Evolutionary conservation across 2,797 vertebrate species (phyloP), one percentile per base, ranked within the genome.

Genomic region (Parambassis ranga): DNA sequence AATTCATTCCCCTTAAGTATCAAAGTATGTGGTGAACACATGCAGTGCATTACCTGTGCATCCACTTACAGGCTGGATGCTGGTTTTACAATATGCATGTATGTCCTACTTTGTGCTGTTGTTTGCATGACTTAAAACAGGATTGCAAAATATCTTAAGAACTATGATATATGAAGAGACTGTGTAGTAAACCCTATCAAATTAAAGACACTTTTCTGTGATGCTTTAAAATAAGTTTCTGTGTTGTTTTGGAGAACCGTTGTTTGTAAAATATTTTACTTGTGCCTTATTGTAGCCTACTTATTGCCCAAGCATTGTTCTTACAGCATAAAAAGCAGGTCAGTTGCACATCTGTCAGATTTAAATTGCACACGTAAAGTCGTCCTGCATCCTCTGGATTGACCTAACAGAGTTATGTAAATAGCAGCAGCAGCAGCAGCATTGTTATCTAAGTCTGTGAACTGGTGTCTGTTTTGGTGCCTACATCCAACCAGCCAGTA

Each of bases 11-110:
- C 58, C 18, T 35, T 14, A 35, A 24, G 31, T 41, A 50, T 69
- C 37, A 43, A 52, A 58, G 37, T 33, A 15, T 56, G 31, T 6
- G 4, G 2, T 39, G 10, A 53, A 43, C 13, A 47, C 22, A 19
- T 10, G 30, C 9, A 46, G 11, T 41, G 14, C 64, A 75, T 56
- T 69, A 56, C 9, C 22, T 63, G 32, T 37, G 16, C 41, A 42
- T 69, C 4, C 13, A 39, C 70, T 59, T 47, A 32, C 5, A 53
- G 28, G 18, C 7, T 24, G 16, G 6, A 37, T 48, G 20, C 65
- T 49, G n/a, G n/a, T 50, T 5, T 32, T 61, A 15, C 7, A 51
- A 27, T 55, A 65, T 72, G 10, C 30, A 59, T 50, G 31, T 47
- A 22, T 55, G 43, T 39, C 44, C 68, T 77, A 32, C 39, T 52